Evolutionary conservation across 2,797 vertebrate genomes (phyloP), one percentile per base, ranked within the genome.

Genomic region (Cephalopachus bancanus): DNA sequence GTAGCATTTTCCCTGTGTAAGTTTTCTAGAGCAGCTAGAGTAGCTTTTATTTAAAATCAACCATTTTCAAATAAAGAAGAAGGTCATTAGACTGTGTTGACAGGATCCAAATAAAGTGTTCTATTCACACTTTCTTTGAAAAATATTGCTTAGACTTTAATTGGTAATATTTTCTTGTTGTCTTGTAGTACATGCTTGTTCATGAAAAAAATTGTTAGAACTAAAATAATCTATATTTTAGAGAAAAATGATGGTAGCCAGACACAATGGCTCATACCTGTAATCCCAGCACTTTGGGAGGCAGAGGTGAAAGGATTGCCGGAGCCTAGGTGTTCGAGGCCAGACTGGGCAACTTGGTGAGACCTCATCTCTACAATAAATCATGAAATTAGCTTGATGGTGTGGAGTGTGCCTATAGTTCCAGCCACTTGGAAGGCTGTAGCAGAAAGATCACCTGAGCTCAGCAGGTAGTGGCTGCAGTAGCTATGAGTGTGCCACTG

Each of bases 21-120:
- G 37, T 93, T 93, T 57, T 97, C 53, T 83, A 51, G 26, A 78
- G 19, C 65, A 87, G 37, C 86, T 86, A 80, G 86, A 87, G 78
- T 93, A 79, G 92, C 67, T 96, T 94, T 96, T 90, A 83, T 92
- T 96, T 94, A 95, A 97, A 92, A 90, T 51, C 37, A 96, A 53
- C 74, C 87, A 72, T 85, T 97, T 94, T 81, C 89, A 92, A 92
- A 95, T 90, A 94, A 88, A 91, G 92, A 64, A 90, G 95, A 96
- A 92, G 57, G 53, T 92, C 71, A 80, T 92, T 95, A 97, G 83
- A 83, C 2, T 91, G 62, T 92, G 90, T 93, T 85, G 80, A 83
- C 62, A 97, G 79, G 22, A 94, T 90, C 24, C 65, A 86, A 76
- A 76, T 81, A 57, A 93, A 84, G 78, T 79, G n/a, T 72, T 92